phyloP scores from a whole-genome alignment of 2,113 vertebrate species.

The Ailurus styani region DNA sequence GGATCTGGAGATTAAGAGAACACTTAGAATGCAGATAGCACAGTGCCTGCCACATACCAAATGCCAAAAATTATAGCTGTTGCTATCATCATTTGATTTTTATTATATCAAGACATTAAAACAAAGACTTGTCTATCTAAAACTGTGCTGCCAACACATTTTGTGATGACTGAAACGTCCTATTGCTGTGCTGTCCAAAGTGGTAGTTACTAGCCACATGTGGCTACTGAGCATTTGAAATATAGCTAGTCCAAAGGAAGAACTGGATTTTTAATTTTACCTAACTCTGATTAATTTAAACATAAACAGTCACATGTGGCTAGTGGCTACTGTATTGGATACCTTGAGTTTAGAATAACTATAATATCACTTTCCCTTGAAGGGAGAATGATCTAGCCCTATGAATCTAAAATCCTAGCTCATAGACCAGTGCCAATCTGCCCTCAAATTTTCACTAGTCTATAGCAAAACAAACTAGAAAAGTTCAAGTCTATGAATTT shows the following conservation, averaged over 20 bases:
- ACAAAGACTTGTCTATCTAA: not conserved
- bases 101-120: conserved; percentile 16
- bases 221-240: not conserved
- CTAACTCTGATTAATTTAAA: conserved; percentile 11
- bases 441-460: not conserved
- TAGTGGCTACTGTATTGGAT: not conserved
- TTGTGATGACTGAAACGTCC: not conserved
- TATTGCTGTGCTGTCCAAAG: not conserved
- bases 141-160: not conserved
- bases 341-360: not conserved
- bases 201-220: not conserved
- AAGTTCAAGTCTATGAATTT: not conserved
- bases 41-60: not conserved
- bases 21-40: not conserved
- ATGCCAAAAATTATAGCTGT: not conserved
- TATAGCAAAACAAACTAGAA: not conserved
- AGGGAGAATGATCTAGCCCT: not conserved
- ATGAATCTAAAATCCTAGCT: not conserved
- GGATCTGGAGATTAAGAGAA: not conserved
- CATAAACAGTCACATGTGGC: not conserved
- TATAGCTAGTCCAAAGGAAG: not conserved
- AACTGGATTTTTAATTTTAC: not conserved
- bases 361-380: conserved; percentile 27
- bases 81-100: not conserved
- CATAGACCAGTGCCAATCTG: not conserved